Conservation (phyloP, 2,797 vertebrate genomes). For the Pipistrellus nathusii region DNA sequence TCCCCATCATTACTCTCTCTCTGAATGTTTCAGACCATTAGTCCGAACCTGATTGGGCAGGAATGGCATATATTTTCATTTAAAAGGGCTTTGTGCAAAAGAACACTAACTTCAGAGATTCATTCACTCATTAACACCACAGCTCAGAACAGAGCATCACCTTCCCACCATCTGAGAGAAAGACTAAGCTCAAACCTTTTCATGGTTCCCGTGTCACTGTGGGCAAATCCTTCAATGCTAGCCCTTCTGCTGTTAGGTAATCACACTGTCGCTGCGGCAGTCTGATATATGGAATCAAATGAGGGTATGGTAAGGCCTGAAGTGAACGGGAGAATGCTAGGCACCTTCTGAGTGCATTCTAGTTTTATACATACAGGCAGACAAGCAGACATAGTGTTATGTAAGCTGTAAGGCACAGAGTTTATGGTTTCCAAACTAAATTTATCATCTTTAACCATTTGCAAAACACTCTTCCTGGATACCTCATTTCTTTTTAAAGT, state of each 20-base stretch:
- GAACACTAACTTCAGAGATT: constrained; percentile 39
- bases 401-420: neutral
- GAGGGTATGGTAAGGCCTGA: neutral
- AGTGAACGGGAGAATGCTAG: neutral
- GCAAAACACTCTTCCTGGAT: neutral
- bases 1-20: neutral
- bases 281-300: neutral
- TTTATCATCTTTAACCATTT: neutral
- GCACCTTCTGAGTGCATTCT: neutral
- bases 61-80: constrained; percentile 37
- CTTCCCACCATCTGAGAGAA: neutral
- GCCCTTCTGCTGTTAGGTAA: neutral
- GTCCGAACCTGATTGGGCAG: neutral
- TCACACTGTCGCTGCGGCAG: neutral
- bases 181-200: neutral
- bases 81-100: constrained; percentile 8
- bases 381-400: neutral
- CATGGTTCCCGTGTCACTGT: neutral
- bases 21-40: constrained; percentile 56
- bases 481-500: neutral
- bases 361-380: neutral
- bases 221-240: neutral
- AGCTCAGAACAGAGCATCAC: constrained; percentile 18
- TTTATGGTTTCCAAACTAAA: neutral
- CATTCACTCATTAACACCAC: neutral